Evolutionary conservation across 2,888 invertebrate species (phyloP), one percentile per base, ranked within the genome.

Genomic region (Mesorhabditis spiculigera): DNA sequence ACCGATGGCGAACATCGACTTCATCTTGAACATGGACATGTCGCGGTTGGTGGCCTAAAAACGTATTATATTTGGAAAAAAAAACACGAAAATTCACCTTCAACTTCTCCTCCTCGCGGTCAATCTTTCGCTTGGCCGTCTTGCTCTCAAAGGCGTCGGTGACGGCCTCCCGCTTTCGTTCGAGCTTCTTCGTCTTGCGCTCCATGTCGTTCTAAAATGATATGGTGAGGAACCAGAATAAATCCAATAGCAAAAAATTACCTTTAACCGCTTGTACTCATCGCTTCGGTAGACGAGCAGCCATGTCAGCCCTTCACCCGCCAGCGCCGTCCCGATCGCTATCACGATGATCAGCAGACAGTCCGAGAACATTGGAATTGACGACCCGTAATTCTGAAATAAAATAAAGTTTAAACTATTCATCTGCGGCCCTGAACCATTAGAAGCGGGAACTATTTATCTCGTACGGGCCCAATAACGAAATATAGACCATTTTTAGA

Each of bases 251-350:
- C n/a, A 63, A 63, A 63, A 63, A 10, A 28, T 28, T 28, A 75
- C 77, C 88, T 96, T 97, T 65, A 98, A 88, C 87, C 95, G 94
- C 88, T 96, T 94, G 87, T 97, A 98, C 87, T 96, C 95, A 87
- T 97, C 97, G 63, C 96, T 97, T 85, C 97, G 90, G 87, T 98
- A 99, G 0, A 98, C 97, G 87, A 97, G 90, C 66, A 97, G 88
- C 95, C 96, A 99, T 77, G 97, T 98, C 71, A 98, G 89, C 65
- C 94, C 96, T 92, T 97, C 97, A 69, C 97, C 96, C 68, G 97
- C 89, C 79, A 95, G 90, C 43, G 97, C 97, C 4, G 97, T 97
- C 84, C 94, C 95, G 78, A 96, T 90, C 45, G 97, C 97, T 85
- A 97, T 97, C 87, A 94, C 93, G 42, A 97, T 92, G 84, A 97